phyloP scores from a whole-genome alignment of 2,113 vertebrate species.

The Scalopus aquaticus region DNA sequence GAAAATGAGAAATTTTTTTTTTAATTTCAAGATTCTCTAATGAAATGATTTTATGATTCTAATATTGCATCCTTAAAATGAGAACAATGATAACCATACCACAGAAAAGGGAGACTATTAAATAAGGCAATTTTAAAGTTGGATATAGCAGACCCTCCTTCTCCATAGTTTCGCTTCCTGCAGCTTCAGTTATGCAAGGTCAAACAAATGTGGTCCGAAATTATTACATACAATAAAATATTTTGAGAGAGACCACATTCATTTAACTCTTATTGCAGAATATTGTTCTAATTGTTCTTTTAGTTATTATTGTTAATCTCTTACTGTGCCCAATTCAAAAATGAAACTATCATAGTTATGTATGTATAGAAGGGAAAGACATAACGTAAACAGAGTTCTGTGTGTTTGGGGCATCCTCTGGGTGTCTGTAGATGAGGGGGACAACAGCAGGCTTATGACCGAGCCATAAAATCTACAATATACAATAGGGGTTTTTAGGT shows the following conservation, averaged over 20 bases:
- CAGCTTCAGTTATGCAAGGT: background rate
- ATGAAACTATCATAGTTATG: too few species aligned
- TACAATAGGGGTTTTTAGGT: background rate
- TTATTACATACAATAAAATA: background rate
- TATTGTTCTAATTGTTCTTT: background rate
- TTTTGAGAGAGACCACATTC: background rate
- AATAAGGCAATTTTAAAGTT: constrained; percentile 1
- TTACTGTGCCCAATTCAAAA: background rate
- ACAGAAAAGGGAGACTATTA: background rate
- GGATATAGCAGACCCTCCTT: background rate
- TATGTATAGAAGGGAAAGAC: too few species aligned
- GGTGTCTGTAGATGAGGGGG: background rate
- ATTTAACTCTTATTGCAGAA: background rate
- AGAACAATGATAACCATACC: background rate
- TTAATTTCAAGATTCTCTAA: constrained; percentile 9
- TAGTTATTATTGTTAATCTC: background rate
- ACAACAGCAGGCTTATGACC: background rate
- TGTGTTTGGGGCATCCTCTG: too few species aligned
- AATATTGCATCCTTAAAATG: background rate
- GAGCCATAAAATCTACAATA: background rate
- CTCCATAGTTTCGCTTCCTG: background rate
- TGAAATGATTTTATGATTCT: constrained; percentile 6
- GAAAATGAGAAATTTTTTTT: constrained; percentile 3
- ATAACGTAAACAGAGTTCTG: too few species aligned
- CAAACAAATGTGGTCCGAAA: background rate